Conservation (phyloP, 2,113 vertebrate genomes). For the Platanista minor region DNA sequence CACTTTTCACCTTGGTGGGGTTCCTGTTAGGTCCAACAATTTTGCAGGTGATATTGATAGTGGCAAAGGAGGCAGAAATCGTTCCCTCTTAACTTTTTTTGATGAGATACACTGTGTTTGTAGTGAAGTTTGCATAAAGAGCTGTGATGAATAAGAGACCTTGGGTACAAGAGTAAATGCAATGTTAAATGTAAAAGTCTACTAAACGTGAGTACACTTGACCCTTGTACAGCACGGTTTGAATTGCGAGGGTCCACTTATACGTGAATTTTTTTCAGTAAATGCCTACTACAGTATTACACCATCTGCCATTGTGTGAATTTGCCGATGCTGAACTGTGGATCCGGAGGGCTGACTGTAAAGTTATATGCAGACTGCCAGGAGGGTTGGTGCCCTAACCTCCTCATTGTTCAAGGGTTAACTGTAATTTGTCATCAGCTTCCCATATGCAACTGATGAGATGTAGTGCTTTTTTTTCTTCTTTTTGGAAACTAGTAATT, state of each 20-base stretch:
- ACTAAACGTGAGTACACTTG: not conserved
- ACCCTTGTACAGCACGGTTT: not conserved
- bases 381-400: not conserved
- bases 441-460: not conserved
- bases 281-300: not conserved
- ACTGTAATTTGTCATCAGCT: not conserved
- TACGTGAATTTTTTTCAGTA: not conserved
- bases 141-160: not conserved
- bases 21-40: not conserved
- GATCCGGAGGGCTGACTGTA: not conserved
- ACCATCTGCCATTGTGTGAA: not conserved
- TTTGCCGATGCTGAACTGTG: not conserved
- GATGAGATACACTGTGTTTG: not conserved
- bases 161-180: not conserved
- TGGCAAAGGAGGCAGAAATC: not conserved
- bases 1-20: conserved; percentile 32
- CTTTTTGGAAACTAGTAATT: not conserved
- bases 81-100: not conserved
- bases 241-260: not conserved
- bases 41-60: not conserved
- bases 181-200: not conserved
- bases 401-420: not conserved
- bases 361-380: not conserved
- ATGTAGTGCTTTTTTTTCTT: not conserved
- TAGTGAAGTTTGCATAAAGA: not conserved